Evolutionary conservation across 1,140 invertebrate species (phyloP), one percentile per base, ranked within the genome.

Genomic region (Drosophila mojavensis): DNA sequence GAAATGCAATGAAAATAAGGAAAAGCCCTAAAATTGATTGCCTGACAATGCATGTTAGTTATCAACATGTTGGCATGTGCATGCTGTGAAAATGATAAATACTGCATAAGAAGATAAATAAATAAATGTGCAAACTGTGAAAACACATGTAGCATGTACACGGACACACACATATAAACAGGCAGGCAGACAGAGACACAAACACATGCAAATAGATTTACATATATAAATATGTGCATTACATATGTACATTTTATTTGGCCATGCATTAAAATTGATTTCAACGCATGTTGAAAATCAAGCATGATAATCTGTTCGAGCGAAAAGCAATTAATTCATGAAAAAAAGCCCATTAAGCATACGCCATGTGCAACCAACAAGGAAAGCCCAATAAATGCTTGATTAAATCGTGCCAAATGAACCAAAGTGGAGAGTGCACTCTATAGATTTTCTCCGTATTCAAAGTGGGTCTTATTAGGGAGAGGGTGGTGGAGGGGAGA

Each of bases 281-380:
- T 26, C 51, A 56, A 51, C 26, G 36, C 53, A 71, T 48, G 30
- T 47, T 28, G 17, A 68, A 24, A 30, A 33, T 30, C 43, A 47
- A 17, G 36, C 28, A 10, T 17, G 41, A 60, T 68, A 73, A 68
- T 73, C 39, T 61, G 26, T 55, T 53, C 20, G 13, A 61, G 41
- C 59, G 50, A 61, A 67, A 69, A 56, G 17, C 71, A 69, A 74
- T 69, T 53, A 74, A 56, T 62, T 41, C 36, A 36, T 53, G 51
- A 11, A 9, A 28, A 28, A 53, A 59, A 43, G 47, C 53, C 26
- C 36, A 68, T 74, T 69, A 74, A 61, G 71, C 43, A 74, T 74
- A 69, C 71, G 71, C 71, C 51, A 43, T 73, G 64, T 69, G 50
- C 63, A 47, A 20, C 55, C 28, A 47, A 45, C 5, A 20, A 39